Evolutionary conservation across 2,113 vertebrate species (phyloP), one percentile per base, ranked within the genome.

Genomic region (Aix galericulata): DNA sequence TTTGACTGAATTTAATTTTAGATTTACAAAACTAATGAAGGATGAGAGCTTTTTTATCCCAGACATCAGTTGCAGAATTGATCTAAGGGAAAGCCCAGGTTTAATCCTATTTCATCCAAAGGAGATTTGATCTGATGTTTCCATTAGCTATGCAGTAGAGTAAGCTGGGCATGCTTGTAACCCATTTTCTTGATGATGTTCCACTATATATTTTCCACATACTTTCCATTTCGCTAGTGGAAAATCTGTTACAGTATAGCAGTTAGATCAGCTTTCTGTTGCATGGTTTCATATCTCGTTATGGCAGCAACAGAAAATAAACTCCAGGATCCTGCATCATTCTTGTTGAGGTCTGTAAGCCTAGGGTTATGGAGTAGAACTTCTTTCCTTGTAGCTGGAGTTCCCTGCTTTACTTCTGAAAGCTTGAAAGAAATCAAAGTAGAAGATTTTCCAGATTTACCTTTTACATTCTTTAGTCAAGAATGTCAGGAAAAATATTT

Each of bases 191-290:
- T 90, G 14, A 62, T 76, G 55, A 53, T 53, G 6, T 80, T 88
- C 26, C 23, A 48, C 26, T 69, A 23, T 60, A 40, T 62, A 50
- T 40, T 29, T 64, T 64, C 62, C 62, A 48, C 32, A 40, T 80
- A 74, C 10, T 92, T 88, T 52, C 68, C 42, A 50, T 36, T 60
- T 91, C 58, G 8, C 44, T 44, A 38, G 66, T 1, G 78, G 92
- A 95, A 95, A 89, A 82, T 53, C 32, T 82, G 67, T 88, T 82
- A 48, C 32, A 31, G 20, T 62, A 62, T 20, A 58, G 62, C 25
- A 69, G 67, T 64, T 89, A 64, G 59, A 80, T 88, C 63, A 69
- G 40, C 71, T 87, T 96, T 88, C 78, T 94, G 13, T 69, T 53
- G 26, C 59, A 7, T 36, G 27, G 38, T 46, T 93, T 91, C 40